Evolutionary conservation across 2,113 vertebrate species (phyloP), one percentile per base, ranked within the genome.

Genomic region (Hymenochirus boettgeri): DNA sequence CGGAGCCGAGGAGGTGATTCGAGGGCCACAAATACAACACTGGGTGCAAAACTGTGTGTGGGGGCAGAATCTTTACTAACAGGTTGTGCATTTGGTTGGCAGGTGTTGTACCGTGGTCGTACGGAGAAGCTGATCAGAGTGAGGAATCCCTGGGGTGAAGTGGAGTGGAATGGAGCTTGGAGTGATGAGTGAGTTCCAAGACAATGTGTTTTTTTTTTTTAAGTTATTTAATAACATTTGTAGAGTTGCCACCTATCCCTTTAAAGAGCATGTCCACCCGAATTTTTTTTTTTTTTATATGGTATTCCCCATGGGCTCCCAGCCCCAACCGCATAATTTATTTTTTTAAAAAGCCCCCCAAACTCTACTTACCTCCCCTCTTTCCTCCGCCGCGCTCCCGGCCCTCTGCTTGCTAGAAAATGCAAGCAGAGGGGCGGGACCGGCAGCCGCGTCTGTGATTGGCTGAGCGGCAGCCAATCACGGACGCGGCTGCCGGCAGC

Each of bases 81-180:
- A 3, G 9, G n/a, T n/a, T 3, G 2, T 9, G 74, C 63, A 70
- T 26, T 73, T 12, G 46, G 70, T 59, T 69, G 72, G 61, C 67
- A 92, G 89, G 87, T 93, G 0, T 71, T 71, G 61, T 77, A 84
- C 71, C 42, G 0, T 11, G 81, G 85, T 29, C 29, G 3, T 3
- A 67, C 17, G 1, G 83, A 85, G 77, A 80, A 79, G 72, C 73
- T 90, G 69, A 73, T 89, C 71, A 75, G 86, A 65, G 78, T 90
- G 37, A 76, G 90, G 76, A 96, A 94, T 73, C 93, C 91, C 0
- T 95, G 93, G 91, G 93, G 93, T 25, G 29, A 89, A 72, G 83
- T 89, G 81, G 90, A 96, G 72, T 97, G 94, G 91, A 90, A 77
- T 0, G 93, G 93, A 70, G 78, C 91, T 42, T 96, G 93, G 93